A percentile compares a stretch with the other conserved stretches of the same genome.
phyloP scores from a whole-genome alignment of 2,113 vertebrate species.

The Fregata magnificens region DNA sequence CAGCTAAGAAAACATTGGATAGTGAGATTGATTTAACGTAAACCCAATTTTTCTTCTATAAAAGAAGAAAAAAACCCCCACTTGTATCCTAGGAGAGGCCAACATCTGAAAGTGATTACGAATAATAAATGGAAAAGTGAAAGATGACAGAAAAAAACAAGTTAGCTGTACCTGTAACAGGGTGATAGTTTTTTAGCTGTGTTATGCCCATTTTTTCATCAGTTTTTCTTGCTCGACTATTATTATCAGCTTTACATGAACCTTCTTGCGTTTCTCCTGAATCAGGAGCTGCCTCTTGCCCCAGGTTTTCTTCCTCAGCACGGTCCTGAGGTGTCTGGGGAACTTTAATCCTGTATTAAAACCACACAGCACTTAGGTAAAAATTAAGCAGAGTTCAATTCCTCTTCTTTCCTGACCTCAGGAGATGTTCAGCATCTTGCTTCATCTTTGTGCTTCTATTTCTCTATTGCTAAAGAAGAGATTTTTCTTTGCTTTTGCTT shows the following conservation, averaged over 20 bases:
- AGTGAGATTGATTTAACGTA: not conserved
- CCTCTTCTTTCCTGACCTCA: not conserved
- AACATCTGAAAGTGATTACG: not conserved
- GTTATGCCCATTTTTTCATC: conserved; percentile 72
- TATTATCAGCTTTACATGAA: not conserved
- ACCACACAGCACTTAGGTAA: not conserved
- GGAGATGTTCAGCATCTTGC: not conserved
- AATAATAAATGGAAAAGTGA: not conserved
- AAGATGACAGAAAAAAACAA: not conserved
- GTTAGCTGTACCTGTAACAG: conserved; percentile 75
- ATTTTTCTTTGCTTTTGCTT: not conserved
- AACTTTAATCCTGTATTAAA: conserved; percentile 68
- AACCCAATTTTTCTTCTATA: not conserved
- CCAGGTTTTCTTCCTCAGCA: conserved; percentile 65
- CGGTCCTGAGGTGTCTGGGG: conserved; percentile 63
- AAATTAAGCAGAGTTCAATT: not conserved
- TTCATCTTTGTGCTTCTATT: not conserved
- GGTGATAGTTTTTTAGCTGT: conserved; percentile 78
- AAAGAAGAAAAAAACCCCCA: not conserved
- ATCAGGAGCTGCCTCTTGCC: conserved; percentile 17
- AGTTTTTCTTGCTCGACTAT: conserved; percentile 27
- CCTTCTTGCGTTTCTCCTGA: not conserved
- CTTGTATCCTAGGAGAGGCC: not conserved
- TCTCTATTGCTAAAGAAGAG: not conserved
- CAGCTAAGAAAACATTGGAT: not conserved